Evolutionary conservation across 2,797 vertebrate genomes (phyloP).

Genomic region (Acridotheres tristis): DNA sequence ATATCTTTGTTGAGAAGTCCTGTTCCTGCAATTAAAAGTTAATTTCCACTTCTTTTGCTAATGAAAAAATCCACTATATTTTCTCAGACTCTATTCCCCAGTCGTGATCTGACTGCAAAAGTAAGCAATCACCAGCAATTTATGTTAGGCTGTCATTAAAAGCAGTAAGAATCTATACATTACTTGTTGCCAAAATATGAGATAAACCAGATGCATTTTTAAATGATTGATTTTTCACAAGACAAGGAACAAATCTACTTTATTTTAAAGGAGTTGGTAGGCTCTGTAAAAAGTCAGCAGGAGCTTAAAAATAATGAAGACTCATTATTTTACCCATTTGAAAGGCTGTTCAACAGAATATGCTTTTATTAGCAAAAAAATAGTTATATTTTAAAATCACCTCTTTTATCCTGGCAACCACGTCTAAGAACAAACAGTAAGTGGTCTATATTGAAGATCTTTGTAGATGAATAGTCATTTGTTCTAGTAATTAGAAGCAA

Average conservation of each 20-base stretch:
- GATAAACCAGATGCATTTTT: not conserved
- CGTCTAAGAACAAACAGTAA: constrained; percentile 13
- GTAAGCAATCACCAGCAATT: not conserved
- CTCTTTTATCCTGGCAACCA: not conserved
- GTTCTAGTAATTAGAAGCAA: constrained; percentile 43
- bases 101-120: not conserved
- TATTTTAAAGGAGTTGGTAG: not conserved
- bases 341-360: not conserved
- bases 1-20: not conserved
- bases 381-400: not conserved
- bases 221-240: not conserved
- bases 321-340: not conserved
- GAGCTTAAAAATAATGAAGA: not conserved
- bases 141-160: not conserved
- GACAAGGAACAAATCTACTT: not conserved
- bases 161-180: not conserved
- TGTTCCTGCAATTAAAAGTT: not conserved
- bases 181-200: not conserved
- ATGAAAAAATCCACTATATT: not conserved
- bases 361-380: constrained; percentile 33
- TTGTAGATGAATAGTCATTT: constrained; percentile 14
- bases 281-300: not conserved
- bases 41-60: not conserved
- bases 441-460: constrained; percentile 11
- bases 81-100: not conserved